These are phyloP conservation scores for Busarellus nigricollis DNA, from an alignment of 2,797 vertebrate species.

Conservation along the genomic window DNA sequence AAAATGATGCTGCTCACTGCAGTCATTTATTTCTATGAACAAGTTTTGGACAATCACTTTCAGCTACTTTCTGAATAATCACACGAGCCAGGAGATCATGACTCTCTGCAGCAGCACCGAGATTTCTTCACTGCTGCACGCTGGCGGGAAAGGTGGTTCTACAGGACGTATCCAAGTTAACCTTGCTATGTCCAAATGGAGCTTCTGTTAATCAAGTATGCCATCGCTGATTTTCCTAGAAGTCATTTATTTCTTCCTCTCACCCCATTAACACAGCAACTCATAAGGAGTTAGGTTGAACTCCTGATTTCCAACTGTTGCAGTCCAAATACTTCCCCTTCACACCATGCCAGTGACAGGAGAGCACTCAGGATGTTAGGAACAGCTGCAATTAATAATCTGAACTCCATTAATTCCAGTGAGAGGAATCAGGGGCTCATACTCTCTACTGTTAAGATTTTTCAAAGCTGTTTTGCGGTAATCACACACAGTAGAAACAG, in stretches of 20 bases:
- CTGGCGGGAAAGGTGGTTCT: neutral
- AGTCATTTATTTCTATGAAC: neutral
- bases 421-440: neutral
- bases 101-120: neutral
- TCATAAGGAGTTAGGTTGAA: neutral
- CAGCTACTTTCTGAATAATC: neutral
- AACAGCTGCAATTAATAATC: neutral
- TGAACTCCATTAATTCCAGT: too few relatives aligned
- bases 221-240: neutral
- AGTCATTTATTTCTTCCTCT: neutral
- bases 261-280: neutral
- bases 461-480: neutral
- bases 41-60: neutral
- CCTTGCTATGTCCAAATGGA: fast-evolving
- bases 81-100: neutral
- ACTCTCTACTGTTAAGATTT: neutral
- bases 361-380: neutral
- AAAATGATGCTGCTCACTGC: neutral
- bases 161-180: neutral
- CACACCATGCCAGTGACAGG: fast-evolving
- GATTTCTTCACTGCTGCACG: neutral
- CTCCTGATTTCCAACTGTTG: fast-evolving
- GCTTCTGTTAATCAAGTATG: neutral
- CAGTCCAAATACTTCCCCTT: neutral
- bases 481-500: neutral